These are phyloP conservation scores for Schizopygopsis malacanthus DNA, from an alignment of 2,797 vertebrate species.

Conservation along the genomic window DNA sequence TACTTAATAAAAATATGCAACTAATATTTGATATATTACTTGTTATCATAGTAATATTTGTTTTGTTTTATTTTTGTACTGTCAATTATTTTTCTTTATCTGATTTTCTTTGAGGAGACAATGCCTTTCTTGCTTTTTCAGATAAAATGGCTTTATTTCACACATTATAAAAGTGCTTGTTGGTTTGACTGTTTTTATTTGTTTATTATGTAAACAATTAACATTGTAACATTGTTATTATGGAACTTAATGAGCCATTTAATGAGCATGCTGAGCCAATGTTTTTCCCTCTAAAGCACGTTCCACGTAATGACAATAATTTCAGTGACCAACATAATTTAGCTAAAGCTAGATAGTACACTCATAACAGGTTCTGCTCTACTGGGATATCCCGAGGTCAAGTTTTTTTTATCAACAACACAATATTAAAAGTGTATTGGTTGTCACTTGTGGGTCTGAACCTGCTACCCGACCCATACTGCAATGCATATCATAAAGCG, in stretches of 20 bases:
- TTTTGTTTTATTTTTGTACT: not conserved
- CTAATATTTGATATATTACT: not conserved
- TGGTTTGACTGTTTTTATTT: constrained; percentile 25
- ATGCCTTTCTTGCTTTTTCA: not conserved
- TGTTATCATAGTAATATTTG: not conserved
- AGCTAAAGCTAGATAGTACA: not conserved
- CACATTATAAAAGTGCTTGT: constrained; percentile 3
- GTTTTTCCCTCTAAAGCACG: not conserved
- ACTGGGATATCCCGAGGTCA: not conserved
- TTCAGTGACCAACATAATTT: constrained; percentile 5
- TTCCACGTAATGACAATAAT: constrained; percentile 12
- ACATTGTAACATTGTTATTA: not conserved
- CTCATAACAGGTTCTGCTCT: not conserved
- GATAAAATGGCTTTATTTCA: not conserved
- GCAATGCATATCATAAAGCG: not conserved
- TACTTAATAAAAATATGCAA: not conserved
- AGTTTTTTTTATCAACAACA: not conserved
- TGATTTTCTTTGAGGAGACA: not conserved
- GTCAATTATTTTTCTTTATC: not conserved
- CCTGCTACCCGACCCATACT: not conserved
- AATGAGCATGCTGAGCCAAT: constrained; percentile 27
- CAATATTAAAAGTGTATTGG: not conserved
- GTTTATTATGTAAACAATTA: not conserved
- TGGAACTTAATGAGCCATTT: constrained; percentile 39
- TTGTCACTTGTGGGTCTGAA: not conserved